Conservation (phyloP, 2,797 vertebrate species). For the Pristis pectinata region DNA sequence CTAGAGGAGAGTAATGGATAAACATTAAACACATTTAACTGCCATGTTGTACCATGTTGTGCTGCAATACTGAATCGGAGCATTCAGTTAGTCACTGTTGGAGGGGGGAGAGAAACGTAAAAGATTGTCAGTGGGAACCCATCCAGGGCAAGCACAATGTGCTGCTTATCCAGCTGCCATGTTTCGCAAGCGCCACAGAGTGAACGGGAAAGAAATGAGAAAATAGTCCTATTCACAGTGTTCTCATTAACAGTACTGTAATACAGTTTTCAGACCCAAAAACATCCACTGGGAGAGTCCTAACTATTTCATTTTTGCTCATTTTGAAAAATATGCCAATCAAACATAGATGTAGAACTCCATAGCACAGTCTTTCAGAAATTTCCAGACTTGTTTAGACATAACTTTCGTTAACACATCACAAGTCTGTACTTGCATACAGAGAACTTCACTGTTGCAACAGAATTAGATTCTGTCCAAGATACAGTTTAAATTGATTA, state of each 20-base stretch:
- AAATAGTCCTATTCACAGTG: background rate
- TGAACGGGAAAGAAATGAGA: slow-evolving; percentile 3
- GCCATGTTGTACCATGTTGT: slow-evolving; percentile 16
- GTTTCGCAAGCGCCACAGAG: background rate
- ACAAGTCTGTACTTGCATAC: background rate
- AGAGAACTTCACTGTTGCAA: background rate
- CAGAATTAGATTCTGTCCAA: background rate
- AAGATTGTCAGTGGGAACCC: background rate
- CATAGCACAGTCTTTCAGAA: background rate
- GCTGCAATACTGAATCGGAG: slow-evolving; percentile 9
- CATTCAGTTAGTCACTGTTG: background rate
- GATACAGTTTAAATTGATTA: background rate
- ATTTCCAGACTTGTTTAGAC: background rate
- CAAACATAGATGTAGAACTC: background rate
- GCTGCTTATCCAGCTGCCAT: background rate
- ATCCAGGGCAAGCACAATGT: background rate
- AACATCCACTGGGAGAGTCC: background rate
- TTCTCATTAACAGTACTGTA: background rate
- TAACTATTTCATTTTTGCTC: background rate
- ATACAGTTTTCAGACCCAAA: background rate
- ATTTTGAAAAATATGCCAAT: background rate
- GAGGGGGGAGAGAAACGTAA: too few species aligned
- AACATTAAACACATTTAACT: background rate
- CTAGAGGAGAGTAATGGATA: background rate
- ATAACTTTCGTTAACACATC: background rate